A percentile compares a stretch with the other conserved stretches of the same genome.
Conservation (phyloP, 2,888 invertebrate species). For the Gortyna flavago region DNA sequence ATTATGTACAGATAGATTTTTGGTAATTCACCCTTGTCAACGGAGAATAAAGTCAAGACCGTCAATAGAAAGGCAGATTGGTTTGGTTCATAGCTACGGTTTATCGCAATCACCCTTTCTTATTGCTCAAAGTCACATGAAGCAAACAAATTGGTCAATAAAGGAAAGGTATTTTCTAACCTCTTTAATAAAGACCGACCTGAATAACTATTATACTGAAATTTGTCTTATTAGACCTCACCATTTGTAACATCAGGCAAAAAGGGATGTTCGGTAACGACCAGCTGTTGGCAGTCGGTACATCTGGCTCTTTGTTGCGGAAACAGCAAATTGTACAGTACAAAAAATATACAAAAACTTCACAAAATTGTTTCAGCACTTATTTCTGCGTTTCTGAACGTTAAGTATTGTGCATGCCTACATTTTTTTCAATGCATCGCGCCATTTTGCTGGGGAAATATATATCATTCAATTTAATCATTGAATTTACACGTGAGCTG, state of each 20-base stretch:
- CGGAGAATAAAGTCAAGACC: not conserved
- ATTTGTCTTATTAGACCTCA: conserved; percentile 41
- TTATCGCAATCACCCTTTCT: conserved; percentile 17
- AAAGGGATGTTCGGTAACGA: conserved; percentile 45
- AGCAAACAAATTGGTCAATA: not conserved
- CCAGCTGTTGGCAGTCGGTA: conserved; percentile 45
- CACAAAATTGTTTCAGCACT: conserved; percentile 44
- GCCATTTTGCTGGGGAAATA: not conserved
- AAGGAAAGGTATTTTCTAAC: conserved; percentile 19
- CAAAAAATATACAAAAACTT: conserved; percentile 41
- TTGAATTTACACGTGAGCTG: conserved; percentile 4
- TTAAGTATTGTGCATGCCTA: not conserved
- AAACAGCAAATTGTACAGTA: conserved; percentile 33
- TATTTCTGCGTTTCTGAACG: conserved; percentile 33
- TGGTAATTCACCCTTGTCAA: not conserved
- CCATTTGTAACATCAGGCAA: conserved; percentile 41
- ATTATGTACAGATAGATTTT: not conserved
- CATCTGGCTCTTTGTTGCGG: conserved; percentile 31
- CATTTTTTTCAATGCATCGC: not conserved
- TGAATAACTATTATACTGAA: conserved; percentile 33
- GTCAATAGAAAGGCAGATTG: not conserved
- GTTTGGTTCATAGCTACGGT: not conserved
- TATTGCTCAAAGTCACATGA: conserved; percentile 7
- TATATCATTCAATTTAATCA: conserved; percentile 40
- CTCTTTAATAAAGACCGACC: conserved; percentile 8